Base-by-base conservation (phyloP, 2,888 invertebrate genomes). In the Dryobota labecula region DNA sequence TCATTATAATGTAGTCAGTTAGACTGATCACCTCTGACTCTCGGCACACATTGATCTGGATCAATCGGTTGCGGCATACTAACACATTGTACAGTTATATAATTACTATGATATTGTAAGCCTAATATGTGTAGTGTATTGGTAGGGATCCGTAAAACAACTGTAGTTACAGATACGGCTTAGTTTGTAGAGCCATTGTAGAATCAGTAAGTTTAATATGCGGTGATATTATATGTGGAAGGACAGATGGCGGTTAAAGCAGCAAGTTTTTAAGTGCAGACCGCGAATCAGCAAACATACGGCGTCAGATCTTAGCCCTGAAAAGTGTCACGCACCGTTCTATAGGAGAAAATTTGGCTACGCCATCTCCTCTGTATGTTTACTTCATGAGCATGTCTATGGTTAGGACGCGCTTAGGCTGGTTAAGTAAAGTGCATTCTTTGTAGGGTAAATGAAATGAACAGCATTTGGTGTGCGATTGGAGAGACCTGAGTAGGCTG, bases 21-120 rank as follows among this genome's bases (percentile, higher is more conserved):
- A 49, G 13, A 58, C 33, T 56, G 60, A 80, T 43, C 60, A 58
- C 64, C 61, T 53, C 33, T 36, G 83, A 72, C 64, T 79, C 30
- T n/a, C 65, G 74, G 70, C 75, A 80, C 54, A 61, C 62, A 69
- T 73, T 33, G 65, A 80, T 80, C 80, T 33, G 60, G 66, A 66
- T 80, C 80, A 62, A 0, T 58, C 27, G 49, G 65, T 70, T 80
- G 66, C 62, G 51, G 38, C 73, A 78, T 47, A 41, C 41, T 41
- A 18, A 63, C 47, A 45, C 43, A 51, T 56, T 47, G 41, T n/a
- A 36, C 1, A 33, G 33, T 82, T 63, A 63, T 61, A 51, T 76
- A 78, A 68, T 30, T 30, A n/a, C 30, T 67, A 2, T 11, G 11
- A 5, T 76, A 56, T 68, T 76, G 27, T 64, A 27, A 33, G 41